Evolutionary conservation across 2,888 invertebrate species (phyloP).

Genomic region (Chelonus formosanus): DNA sequence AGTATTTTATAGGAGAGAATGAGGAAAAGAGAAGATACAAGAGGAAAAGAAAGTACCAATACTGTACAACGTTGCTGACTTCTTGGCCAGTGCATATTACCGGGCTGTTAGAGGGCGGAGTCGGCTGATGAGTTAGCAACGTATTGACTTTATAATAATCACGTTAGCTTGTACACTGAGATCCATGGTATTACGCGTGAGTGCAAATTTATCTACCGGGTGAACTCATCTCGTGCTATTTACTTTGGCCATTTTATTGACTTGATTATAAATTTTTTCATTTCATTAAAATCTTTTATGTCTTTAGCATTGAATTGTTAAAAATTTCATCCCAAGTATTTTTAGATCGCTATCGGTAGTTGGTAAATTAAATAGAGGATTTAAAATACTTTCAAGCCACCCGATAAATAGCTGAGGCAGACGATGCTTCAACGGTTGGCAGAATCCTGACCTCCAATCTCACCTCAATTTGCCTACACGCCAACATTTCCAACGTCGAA

Average conservation of each 20-base stretch:
- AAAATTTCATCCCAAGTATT: background rate
- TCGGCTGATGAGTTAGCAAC: slow-evolving; percentile 65
- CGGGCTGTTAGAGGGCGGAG: slow-evolving; percentile 65
- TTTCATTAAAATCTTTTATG: background rate
- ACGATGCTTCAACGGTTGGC: slow-evolving; percentile 52
- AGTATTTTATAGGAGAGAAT: background rate
- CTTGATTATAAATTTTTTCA: background rate
- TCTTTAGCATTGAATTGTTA: background rate
- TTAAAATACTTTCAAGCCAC: slow-evolving; percentile 45
- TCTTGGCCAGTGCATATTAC: slow-evolving; percentile 63
- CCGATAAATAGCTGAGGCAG: slow-evolving; percentile 47
- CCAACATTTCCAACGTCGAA: slow-evolving; percentile 52
- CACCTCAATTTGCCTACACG: slow-evolving; percentile 65
- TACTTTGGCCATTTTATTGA: slow-evolving; percentile 6
- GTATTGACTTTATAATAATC: slow-evolving; percentile 66
- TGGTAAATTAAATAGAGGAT: background rate
- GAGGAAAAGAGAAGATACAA: slow-evolving; percentile 11
- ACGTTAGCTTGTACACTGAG: slow-evolving; percentile 59
- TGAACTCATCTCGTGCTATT: slow-evolving; percentile 33
- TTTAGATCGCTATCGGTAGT: background rate
- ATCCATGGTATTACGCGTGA: slow-evolving; percentile 55
- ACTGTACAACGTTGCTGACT: slow-evolving; percentile 60
- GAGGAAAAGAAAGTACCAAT: slow-evolving; percentile 37
- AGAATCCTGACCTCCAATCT: slow-evolving; percentile 63
- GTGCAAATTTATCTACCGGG: slow-evolving; percentile 54